A percentile compares a stretch with the other conserved stretches of the same genome.
These are phyloP conservation scores for Philopotamus ludificatus DNA, from an alignment of 1,140 invertebrate species.

Conservation along the genomic window DNA sequence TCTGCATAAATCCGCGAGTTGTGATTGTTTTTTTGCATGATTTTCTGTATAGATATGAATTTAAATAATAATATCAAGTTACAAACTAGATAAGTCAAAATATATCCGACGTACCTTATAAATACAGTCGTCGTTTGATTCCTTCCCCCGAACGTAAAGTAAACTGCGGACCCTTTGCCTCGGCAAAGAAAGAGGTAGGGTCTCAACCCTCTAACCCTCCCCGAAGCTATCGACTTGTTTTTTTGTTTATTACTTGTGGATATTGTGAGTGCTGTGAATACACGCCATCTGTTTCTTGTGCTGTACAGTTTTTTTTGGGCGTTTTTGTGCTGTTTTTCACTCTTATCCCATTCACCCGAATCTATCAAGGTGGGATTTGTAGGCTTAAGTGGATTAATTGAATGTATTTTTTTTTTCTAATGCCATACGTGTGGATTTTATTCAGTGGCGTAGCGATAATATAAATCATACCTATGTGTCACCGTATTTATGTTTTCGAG, in stretches of 20 bases:
- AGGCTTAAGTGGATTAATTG: constrained; percentile 29
- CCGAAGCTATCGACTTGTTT: constrained; percentile 27
- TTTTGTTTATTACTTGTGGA: constrained; percentile 34
- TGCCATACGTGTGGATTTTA: no score
- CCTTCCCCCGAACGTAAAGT: no score
- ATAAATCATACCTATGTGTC: no score
- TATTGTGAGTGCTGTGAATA: constrained; percentile 28
- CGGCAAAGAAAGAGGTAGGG: background rate
- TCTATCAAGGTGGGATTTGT: constrained; percentile 15
- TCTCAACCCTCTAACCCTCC: background rate
- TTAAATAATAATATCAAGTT: no score
- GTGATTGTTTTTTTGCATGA: no score
- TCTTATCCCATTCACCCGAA: constrained; percentile 7
- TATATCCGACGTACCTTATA: no score
- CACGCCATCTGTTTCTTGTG: constrained; percentile 24
- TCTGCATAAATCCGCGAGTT: no score
- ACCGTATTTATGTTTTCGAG: no score
- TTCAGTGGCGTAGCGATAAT: no score
- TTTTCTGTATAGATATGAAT: no score
- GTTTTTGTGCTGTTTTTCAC: background rate
- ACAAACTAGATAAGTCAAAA: no score
- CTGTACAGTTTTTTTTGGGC: background rate
- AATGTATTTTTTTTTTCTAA: constrained; percentile 7
- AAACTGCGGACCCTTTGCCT: background rate
- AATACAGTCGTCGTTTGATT: background rate